Base-by-base conservation (phyloP, 1,140 invertebrate genomes). In the Macrostomum lignano region DNA sequence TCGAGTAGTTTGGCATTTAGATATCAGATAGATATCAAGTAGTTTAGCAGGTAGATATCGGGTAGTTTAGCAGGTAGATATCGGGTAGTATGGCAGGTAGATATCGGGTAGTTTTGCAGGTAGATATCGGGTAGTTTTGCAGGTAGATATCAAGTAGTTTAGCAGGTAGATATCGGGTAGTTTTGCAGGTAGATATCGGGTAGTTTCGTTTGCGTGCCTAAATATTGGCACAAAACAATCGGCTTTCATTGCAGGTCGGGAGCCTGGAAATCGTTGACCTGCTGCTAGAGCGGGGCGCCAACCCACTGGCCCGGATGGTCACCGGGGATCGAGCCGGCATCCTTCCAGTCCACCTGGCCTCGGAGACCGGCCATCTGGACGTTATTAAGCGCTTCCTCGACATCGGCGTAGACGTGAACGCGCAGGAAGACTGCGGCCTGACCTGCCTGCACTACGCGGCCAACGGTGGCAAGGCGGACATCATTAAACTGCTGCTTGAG, bases 401-500 rank as follows among this genome's bases (percentile, higher is more conserved):
- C 25, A 44, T 63, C 17, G 67, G 66, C 19, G 68, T 70, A 0
- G 55, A 68, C 43, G 64, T 70, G 0, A 64, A 66, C 39, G 62
- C 58, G 34, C 73, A 68, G 66, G 73, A 75, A 48, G 55, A 49
- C 2, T 52, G 49, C 7, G 57, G 64, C 23, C 66, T 67, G 43
- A 67, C 66, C 3, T 74, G 72, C 3, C 69, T 73, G 1, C 49
- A 76, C 51, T 71, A 74, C 44, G 72, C 72, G 3, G 70, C 72
- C 1, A 69, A 66, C 36, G 62, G 62, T 7, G 67, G 65, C 26
- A 64, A 65, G 40, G 37, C 67, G 3, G 42, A 46, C 15, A 65
- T 63, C 30, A 66, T 72, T 1, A 54, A 67, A 49, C 44, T 63
- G 21, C 48, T 76, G 6, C 44, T 74, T 20, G 60, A 62, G 34